Evolutionary conservation across 2,797 vertebrate species (phyloP), one percentile per base, ranked within the genome.

Genomic region (Tokudaia muenninki): DNA sequence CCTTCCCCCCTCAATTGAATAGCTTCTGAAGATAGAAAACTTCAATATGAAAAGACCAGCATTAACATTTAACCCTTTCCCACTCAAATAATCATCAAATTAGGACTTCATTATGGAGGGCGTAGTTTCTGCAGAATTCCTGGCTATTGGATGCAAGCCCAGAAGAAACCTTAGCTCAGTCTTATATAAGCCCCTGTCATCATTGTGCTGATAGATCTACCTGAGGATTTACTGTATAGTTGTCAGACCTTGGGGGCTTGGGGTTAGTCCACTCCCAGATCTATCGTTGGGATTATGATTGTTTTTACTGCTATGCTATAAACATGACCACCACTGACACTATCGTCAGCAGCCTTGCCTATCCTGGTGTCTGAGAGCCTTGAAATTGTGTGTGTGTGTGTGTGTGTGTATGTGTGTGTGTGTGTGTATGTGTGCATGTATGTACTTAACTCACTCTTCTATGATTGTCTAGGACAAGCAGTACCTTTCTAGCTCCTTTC

Each of bases 1-100:
- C 24, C 5, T 21, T 21, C 4, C 59, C 59, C 67, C 97, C 97
- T 94, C 98, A 98, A 96, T 83, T 98, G 98, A 98, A 98, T 98
- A 98, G 75, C 8, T 55, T 97, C 98, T 98, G 98, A 99, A 99
- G 99, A 99, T 98, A 98, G 98, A 99, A 99, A 98, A 98, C 93
- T 98, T 96, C 86, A 97, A 93, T 95, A 97, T 92, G 92, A 83
- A 97, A 22, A 97, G 95, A 93, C 95, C 96, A 93, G 91, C 96
- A 44, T 95, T 97, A 96, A 80, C 97, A 98, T 94, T 98, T 97
- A 97, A 97, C 90, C 95, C 87, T 96, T 98, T 98, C 94, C 93
- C 98, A 97, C 80, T 98, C 97, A 98, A 89, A 87, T 92, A 91
- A 97, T 98, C 98, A 98, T 98, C 98, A 83, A 98, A 98, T 98